These are phyloP conservation scores for Pseudopodoces humilis DNA, from an alignment of 2,113 vertebrate genomes.

Conservation along the genomic window DNA sequence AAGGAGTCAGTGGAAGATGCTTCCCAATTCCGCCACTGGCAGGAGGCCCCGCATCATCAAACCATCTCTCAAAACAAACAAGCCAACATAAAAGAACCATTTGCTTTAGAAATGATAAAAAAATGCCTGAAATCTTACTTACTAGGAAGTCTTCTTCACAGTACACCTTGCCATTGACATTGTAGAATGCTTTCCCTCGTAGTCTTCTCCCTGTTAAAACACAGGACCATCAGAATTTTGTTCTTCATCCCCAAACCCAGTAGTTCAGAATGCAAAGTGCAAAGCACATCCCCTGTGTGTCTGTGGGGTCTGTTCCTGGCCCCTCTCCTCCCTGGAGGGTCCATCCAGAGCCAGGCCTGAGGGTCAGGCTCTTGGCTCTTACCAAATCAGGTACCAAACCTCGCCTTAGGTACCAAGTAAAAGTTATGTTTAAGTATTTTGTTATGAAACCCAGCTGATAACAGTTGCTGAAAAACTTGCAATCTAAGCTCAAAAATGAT, in stretches of 20 bases:
- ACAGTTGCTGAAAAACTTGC: not conserved
- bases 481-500: not conserved
- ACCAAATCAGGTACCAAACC: not conserved
- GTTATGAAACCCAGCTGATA: not conserved
- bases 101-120: not conserved
- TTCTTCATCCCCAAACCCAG: not conserved
- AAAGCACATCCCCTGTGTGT: not conserved
- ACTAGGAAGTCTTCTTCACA: conserved; percentile 99
- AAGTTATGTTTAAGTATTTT: not conserved
- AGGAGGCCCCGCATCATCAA: not conserved
- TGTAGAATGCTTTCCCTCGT: conserved; percentile 97
- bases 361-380: not conserved
- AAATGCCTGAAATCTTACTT: conserved; percentile 67
- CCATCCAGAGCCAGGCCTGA: not conserved
- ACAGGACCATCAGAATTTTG: not conserved
- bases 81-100: not conserved
- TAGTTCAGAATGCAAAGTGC: not conserved
- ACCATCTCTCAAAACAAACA: not conserved
- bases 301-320: not conserved
- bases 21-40: not conserved
- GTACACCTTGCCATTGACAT: conserved; percentile 95
- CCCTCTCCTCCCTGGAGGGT: not conserved
- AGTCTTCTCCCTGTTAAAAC: conserved; percentile 86
- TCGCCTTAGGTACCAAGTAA: not conserved
- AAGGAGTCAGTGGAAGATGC: not conserved